Conservation (phyloP, 2,797 vertebrate species). For the Melanotaenia parkinsoni region DNA sequence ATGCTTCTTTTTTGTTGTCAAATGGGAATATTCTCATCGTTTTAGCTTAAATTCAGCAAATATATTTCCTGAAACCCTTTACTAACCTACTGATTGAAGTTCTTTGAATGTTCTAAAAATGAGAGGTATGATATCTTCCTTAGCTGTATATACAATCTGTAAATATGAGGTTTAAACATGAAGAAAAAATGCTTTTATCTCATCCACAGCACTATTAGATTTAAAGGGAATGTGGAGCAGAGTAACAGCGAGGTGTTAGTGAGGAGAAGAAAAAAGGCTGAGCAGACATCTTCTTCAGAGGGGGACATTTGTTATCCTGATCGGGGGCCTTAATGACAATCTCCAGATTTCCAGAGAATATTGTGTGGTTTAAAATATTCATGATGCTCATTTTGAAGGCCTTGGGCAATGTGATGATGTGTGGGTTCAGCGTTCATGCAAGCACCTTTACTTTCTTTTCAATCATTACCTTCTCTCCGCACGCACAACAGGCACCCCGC, state of each 20-base stretch:
- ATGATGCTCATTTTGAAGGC: constrained; percentile 75
- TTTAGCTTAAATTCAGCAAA: not conserved
- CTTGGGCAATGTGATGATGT: constrained; percentile 55
- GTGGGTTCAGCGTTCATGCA: constrained; percentile 56
- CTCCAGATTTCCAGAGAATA: constrained; percentile 78
- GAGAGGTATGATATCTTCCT: not conserved
- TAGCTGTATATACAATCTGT: not conserved
- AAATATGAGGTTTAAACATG: constrained; percentile 6
- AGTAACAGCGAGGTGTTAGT: constrained; percentile 35
- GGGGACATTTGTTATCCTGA: constrained; percentile 78
- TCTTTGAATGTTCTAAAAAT: not conserved
- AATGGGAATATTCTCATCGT: not conserved
- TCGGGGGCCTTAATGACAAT: constrained; percentile 70
- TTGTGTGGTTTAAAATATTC: constrained; percentile 78
- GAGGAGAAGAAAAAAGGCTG: constrained; percentile 61
- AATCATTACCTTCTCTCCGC: constrained; percentile 46
- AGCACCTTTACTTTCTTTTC: constrained; percentile 56
- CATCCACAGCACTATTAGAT: constrained; percentile 10
- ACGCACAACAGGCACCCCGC: constrained; percentile 21
- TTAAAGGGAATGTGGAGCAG: constrained; percentile 38
- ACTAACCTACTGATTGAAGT: not conserved
- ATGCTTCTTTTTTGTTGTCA: not conserved
- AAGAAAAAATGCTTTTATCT: constrained; percentile 24
- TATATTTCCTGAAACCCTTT: not conserved
- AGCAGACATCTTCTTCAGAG: constrained; percentile 72